These are phyloP conservation scores for Melanostoma mellinum DNA, from an alignment of 2,888 invertebrate species.

Conservation along the genomic window DNA sequence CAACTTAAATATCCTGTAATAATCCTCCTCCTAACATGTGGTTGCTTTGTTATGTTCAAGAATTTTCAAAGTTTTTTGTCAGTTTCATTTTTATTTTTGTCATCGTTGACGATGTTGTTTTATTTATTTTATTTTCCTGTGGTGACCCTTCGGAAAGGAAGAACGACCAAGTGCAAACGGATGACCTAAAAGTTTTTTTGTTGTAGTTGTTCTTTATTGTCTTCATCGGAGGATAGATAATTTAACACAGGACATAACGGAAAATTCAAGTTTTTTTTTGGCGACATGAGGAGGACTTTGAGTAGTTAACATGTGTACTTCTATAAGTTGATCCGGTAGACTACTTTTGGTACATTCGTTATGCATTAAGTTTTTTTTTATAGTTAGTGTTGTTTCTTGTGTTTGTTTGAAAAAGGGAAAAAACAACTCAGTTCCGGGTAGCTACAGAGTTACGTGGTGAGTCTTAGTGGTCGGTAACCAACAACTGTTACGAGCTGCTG, in stretches of 20 bases:
- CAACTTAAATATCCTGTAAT: conserved; percentile 61
- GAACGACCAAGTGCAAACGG: conserved; percentile 31
- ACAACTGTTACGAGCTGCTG: not conserved
- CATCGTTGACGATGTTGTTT: conserved; percentile 27
- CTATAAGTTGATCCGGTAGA: conserved; percentile 46
- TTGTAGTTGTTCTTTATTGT: conserved; percentile 10
- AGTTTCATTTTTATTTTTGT: conserved; percentile 6
- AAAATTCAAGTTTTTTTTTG: conserved; percentile 33
- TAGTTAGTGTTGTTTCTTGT: not conserved
- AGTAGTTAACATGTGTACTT: conserved; percentile 64
- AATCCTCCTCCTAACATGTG: conserved; percentile 63
- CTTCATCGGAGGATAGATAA: not conserved
- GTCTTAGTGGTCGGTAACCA: not conserved
- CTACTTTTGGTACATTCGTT: conserved; percentile 6
- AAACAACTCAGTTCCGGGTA: not conserved
- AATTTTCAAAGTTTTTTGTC: conserved; percentile 28
- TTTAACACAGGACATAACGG: conserved; percentile 11
- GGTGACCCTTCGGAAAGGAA: conserved; percentile 44
- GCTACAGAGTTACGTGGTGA: not conserved
- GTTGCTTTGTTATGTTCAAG: conserved; percentile 57
- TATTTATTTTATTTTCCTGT: conserved; percentile 62
- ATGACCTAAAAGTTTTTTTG: conserved; percentile 52
- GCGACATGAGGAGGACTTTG: conserved; percentile 12
- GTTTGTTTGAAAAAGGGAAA: not conserved
- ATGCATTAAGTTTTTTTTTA: conserved; percentile 12